phyloP scores from a whole-genome alignment of 2,797 vertebrate species.

The Furcifer pardalis region DNA sequence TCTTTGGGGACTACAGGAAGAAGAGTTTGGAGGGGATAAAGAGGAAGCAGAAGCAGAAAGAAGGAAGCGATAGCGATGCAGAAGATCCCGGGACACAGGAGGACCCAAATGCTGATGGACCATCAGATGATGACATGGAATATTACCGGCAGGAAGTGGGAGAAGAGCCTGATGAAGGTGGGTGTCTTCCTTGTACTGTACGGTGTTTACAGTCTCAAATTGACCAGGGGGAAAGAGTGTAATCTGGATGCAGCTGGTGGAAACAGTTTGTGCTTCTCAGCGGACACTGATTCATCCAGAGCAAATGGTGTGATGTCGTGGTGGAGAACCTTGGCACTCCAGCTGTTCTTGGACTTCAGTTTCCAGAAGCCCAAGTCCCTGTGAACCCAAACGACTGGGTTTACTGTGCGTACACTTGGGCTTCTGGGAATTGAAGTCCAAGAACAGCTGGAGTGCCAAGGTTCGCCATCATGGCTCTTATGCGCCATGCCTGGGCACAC shows the following conservation, averaged over 20 bases:
- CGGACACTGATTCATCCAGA: background rate
- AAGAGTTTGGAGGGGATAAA: conserved; percentile 88
- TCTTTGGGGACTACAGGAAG: conserved; percentile 71
- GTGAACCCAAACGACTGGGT: too few species aligned
- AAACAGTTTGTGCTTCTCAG: background rate
- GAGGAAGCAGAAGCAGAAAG: conserved; percentile 64
- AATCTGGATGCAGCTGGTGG: conserved; percentile 30
- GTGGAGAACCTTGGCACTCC: background rate
- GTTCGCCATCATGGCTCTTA: too few species aligned
- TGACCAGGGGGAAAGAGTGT: background rate
- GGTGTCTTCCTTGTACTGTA: background rate
- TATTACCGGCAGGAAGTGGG: conserved; percentile 92
- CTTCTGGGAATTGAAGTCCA: too few species aligned
- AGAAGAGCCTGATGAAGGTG: conserved; percentile 89
- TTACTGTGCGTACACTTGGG: too few species aligned
- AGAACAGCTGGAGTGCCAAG: too few species aligned
- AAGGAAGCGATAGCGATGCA: conserved; percentile 79
- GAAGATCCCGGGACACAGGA: conserved; percentile 86
- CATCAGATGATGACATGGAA: conserved; percentile 83
- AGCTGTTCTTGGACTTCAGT: too few species aligned
- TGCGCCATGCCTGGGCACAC: too few species aligned
- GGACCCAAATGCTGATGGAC: conserved; percentile 42
- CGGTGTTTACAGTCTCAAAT: background rate
- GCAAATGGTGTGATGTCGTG: conserved; percentile 36
- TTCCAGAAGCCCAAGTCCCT: too few species aligned